Evolutionary conservation across 2,113 vertebrate genomes (phyloP).

Genomic region (Phycodurus eques): DNA sequence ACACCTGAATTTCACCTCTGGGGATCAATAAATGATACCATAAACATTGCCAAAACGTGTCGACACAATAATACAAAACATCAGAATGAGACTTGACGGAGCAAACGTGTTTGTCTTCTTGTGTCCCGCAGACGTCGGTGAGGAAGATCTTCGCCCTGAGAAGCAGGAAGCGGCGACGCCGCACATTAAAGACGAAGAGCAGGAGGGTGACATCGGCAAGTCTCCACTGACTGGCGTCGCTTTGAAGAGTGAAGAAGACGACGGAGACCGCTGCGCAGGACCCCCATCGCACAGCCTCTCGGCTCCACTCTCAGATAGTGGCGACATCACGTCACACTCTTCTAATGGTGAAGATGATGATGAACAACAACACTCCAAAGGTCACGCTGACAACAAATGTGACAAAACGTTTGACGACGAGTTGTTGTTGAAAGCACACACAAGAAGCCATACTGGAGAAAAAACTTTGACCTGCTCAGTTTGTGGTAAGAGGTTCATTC

Average conservation of each 20-base stretch:
- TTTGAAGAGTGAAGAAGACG: background rate
- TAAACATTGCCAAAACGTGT: too few relatives aligned
- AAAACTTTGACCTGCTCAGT: background rate
- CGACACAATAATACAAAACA: too few relatives aligned
- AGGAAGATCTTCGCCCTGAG: background rate
- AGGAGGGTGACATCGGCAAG: background rate
- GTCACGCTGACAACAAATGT: background rate
- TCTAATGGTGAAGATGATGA: background rate
- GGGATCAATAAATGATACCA: too few relatives aligned
- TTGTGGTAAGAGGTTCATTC: background rate
- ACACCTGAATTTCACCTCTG: too few relatives aligned
- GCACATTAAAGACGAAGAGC: background rate
- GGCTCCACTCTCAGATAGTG: background rate
- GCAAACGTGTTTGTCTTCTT: background rate
- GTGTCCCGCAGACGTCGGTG: background rate
- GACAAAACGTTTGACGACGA: background rate
- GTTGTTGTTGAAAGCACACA: background rate
- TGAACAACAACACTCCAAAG: background rate
- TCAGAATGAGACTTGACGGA: too few relatives aligned
- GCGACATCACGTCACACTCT: background rate
- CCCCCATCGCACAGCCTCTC: background rate
- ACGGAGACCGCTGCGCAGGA: background rate
- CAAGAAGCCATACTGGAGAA: background rate
- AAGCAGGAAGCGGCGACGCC: background rate
- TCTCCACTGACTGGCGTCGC: too few relatives aligned